These are phyloP conservation scores for Anser brachyrhynchus DNA, from an alignment of 2,113 vertebrate species.

Conservation along the genomic window DNA sequence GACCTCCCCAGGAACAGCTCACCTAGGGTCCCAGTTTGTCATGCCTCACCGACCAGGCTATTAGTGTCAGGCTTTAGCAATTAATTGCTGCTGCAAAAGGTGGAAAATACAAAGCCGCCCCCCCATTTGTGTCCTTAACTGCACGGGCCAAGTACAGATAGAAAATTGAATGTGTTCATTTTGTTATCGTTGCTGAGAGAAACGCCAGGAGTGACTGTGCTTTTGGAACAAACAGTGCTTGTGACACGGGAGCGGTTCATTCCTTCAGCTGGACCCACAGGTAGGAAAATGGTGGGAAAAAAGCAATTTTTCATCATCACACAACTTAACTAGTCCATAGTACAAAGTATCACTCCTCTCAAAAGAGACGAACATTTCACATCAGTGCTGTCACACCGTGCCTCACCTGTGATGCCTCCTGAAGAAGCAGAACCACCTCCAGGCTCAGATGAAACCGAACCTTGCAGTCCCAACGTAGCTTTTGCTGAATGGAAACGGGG, in stretches of 20 bases:
- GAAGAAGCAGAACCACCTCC: not conserved
- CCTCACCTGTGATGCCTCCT: not conserved
- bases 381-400: accelerated
- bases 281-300: not conserved
- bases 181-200: not conserved
- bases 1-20: not conserved
- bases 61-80: not conserved
- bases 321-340: not conserved
- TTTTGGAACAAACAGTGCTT: not conserved
- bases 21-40: not conserved
- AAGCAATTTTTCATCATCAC: not conserved
- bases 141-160: not conserved
- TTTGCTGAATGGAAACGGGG: not conserved
- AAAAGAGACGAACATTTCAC: not conserved
- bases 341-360: not conserved
- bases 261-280: not conserved
- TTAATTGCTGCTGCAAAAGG: not conserved
- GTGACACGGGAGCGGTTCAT: not conserved
- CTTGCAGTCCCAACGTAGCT: accelerated
- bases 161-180: not conserved
- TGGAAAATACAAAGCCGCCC: not conserved
- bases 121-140: not conserved
- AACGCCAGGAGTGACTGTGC: not conserved
- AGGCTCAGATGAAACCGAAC: not conserved
- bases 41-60: not conserved